phyloP scores from a whole-genome alignment of 2,113 vertebrate genomes.

The Phyllostomus hastatus region DNA sequence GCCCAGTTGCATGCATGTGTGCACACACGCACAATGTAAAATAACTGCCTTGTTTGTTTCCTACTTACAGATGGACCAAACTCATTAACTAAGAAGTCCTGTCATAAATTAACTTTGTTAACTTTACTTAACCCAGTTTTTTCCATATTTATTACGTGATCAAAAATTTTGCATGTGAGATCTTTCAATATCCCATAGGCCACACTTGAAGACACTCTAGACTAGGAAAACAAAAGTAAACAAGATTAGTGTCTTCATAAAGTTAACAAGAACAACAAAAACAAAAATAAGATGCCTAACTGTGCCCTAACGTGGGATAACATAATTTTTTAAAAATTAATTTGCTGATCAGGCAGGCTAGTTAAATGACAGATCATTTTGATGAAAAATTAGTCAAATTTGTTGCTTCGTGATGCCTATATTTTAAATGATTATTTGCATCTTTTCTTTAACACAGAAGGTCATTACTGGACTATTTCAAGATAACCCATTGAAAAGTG shows the following conservation, averaged over 20 bases:
- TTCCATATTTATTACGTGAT: background rate
- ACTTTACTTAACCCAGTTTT: background rate
- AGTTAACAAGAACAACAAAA: background rate
- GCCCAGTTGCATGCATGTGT: no score
- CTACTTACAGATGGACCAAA: background rate
- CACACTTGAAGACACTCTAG: background rate
- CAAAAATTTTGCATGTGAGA: background rate
- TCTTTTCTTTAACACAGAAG: background rate
- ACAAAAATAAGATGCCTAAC: background rate
- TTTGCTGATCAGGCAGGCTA: background rate
- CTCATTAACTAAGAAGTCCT: background rate
- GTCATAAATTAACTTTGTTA: background rate
- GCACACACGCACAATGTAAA: background rate
- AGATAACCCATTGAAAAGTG: background rate
- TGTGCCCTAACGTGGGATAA: background rate
- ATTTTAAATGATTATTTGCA: conserved; percentile 16
- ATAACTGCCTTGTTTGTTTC: background rate
- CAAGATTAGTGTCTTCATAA: background rate
- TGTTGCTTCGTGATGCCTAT: background rate
- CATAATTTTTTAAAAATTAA: background rate
- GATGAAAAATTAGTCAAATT: background rate
- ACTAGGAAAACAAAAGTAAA: background rate
- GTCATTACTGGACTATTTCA: background rate
- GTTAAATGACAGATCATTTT: background rate
- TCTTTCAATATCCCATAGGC: background rate